phyloP scores from a whole-genome alignment of 2,797 vertebrate genomes.

The Xenops minutus region DNA sequence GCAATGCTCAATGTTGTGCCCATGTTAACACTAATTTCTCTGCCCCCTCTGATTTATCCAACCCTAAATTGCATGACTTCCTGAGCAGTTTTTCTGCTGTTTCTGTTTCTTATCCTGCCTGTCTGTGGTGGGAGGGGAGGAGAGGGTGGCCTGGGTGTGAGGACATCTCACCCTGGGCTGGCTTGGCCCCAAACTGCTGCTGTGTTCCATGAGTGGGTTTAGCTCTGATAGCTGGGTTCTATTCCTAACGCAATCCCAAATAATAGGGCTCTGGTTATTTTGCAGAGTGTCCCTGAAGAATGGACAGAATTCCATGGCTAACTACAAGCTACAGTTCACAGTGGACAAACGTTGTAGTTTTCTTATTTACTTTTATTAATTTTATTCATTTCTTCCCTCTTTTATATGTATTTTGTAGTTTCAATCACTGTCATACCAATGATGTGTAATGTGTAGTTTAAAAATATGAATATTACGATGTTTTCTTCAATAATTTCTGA shows the following conservation, averaged over 20 bases:
- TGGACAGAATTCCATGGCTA: conserved; percentile 80
- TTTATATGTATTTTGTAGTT: conserved; percentile 69
- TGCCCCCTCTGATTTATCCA: neutral
- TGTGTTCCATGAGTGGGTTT: conserved; percentile 35
- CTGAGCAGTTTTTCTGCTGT: conserved; percentile 47
- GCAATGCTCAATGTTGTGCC: neutral
- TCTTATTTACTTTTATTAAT: conserved; percentile 77
- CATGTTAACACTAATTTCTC: neutral
- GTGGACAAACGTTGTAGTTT: conserved; percentile 79
- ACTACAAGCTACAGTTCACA: conserved; percentile 79
- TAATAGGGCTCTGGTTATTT: conserved; percentile 83
- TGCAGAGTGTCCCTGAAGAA: conserved; percentile 81
- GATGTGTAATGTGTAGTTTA: conserved; percentile 54
- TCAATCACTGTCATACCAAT: conserved; percentile 67
- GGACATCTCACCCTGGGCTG: neutral
- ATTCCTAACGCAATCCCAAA: conserved; percentile 74
- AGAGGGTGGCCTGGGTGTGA: neutral
- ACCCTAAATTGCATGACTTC: conserved; percentile 58
- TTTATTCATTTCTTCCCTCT: conserved; percentile 45
- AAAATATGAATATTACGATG: conserved; percentile 51
- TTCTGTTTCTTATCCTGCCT: neutral
- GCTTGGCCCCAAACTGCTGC: conserved; percentile 52
- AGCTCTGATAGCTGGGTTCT: conserved; percentile 72
- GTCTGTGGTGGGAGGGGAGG: neutral
- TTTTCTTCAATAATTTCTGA: conserved; percentile 76